phyloP scores from a whole-genome alignment of 1,140 invertebrate genomes.

The Sycophila sp. region DNA sequence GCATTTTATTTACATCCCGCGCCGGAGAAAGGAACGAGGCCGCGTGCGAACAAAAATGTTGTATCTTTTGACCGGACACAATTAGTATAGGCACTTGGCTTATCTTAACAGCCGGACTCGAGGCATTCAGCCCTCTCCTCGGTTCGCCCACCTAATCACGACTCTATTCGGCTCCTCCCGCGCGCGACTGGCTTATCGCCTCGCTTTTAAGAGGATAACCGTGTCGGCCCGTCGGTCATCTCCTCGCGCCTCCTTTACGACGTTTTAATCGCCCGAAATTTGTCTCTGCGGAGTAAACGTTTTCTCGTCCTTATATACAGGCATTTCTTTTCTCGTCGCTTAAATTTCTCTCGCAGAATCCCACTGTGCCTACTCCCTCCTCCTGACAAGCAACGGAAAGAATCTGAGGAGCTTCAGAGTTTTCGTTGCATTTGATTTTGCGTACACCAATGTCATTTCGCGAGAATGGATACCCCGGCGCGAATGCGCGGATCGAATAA shows the following conservation, averaged over 20 bases:
- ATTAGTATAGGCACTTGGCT: conserved; percentile 43
- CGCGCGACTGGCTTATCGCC: conserved; percentile 26
- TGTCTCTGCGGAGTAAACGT: conserved; percentile 32
- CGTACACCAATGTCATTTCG: background rate
- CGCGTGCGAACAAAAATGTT: conserved; percentile 12
- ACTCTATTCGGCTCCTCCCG: conserved; percentile 37
- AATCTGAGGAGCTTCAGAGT: too few relatives aligned
- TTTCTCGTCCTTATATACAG: conserved; percentile 19
- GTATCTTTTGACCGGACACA: conserved; percentile 38
- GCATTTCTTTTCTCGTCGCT: background rate
- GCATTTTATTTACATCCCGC: too few relatives aligned
- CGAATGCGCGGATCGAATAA: conserved; percentile 2
- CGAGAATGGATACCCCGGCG: background rate
- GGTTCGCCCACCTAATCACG: conserved; percentile 38
- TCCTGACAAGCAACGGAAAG: too few relatives aligned
- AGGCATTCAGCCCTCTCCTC: conserved; percentile 10
- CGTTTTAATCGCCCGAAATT: conserved; percentile 40
- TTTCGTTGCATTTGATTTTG: background rate
- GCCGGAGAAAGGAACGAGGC: too few relatives aligned
- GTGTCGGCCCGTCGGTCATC: conserved; percentile 21
- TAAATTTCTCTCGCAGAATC: background rate
- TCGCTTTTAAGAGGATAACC: conserved; percentile 40
- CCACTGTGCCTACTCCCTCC: too few relatives aligned
- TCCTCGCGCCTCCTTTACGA: conserved; percentile 27
- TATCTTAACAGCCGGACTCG: conserved; percentile 37